Conservation (phyloP, 2,113 vertebrate genomes). For the Coptodon rendalli region DNA sequence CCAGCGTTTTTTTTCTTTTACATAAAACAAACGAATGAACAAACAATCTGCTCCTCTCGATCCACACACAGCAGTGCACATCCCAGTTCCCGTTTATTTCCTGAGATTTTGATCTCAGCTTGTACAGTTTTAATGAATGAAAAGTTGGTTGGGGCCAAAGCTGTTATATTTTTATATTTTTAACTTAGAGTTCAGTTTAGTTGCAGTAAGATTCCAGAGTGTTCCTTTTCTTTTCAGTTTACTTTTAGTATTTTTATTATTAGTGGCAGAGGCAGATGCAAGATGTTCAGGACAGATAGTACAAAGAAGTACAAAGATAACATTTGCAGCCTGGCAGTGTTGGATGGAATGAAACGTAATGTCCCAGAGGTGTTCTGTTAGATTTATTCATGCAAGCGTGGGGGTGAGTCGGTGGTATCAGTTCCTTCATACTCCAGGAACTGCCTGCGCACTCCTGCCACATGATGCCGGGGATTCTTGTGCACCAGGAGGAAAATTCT, state of each 20-base stretch:
- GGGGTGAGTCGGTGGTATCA: background rate
- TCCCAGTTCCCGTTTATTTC: background rate
- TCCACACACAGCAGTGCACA: background rate
- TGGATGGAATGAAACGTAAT: background rate
- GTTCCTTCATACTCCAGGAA: background rate
- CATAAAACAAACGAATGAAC: background rate
- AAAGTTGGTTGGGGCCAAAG: background rate
- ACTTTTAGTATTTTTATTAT: background rate
- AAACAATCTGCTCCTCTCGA: background rate
- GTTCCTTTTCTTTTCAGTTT: background rate
- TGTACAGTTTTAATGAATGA: background rate
- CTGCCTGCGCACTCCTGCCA: accelerated
- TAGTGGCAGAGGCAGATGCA: background rate
- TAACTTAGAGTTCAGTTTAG: background rate
- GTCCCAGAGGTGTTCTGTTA: background rate
- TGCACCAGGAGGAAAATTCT: background rate
- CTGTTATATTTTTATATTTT: background rate
- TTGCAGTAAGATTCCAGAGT: background rate
- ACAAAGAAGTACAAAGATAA: background rate
- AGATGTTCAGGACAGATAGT: background rate
- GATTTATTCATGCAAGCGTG: background rate
- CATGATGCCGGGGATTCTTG: background rate
- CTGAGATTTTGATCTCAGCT: background rate
- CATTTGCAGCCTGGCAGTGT: background rate
- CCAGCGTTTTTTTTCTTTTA: background rate